Conservation (phyloP, 2,888 invertebrate genomes). For the Biston betularia region DNA sequence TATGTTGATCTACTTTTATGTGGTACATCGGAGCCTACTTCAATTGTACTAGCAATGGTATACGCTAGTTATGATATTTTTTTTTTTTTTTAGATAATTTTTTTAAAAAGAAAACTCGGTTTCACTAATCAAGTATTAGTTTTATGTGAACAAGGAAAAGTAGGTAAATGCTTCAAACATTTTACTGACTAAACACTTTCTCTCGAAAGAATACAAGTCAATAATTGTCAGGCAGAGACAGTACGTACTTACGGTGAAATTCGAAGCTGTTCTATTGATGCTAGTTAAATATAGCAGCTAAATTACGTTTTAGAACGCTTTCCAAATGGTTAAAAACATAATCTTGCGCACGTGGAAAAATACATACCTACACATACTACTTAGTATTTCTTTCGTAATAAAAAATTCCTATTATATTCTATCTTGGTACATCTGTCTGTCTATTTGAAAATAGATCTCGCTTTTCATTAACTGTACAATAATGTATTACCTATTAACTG, state of each 20-base stretch:
- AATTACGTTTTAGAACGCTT: not conserved
- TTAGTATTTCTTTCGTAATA: not conserved
- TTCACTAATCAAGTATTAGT: not conserved
- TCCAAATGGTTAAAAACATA: not conserved
- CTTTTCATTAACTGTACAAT: too few relatives aligned
- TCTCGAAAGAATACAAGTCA: not conserved
- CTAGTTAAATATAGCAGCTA: not conserved
- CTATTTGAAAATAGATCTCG: too few relatives aligned
- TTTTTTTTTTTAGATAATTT: too few relatives aligned
- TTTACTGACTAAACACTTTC: conserved; percentile 1
- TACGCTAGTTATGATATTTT: too few relatives aligned
- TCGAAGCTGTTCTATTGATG: not conserved
- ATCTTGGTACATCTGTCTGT: too few relatives aligned
- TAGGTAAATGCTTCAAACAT: not conserved
- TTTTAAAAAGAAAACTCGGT: not conserved
- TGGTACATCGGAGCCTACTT: not conserved
- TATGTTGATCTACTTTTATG: conserved; percentile 9
- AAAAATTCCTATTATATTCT: too few relatives aligned
- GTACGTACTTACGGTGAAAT: not conserved
- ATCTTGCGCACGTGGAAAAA: not conserved
- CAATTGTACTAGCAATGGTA: not conserved
- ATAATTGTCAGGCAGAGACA: not conserved
- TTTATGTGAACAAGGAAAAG: not conserved
- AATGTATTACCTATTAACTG: too few relatives aligned
- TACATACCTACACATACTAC: not conserved